Percentiles rank a stretch among this genome's conserved stretches.
These are phyloP conservation scores for Dryomyza anilis DNA, from an alignment of 2,888 invertebrate genomes.

Conservation along the genomic window DNA sequence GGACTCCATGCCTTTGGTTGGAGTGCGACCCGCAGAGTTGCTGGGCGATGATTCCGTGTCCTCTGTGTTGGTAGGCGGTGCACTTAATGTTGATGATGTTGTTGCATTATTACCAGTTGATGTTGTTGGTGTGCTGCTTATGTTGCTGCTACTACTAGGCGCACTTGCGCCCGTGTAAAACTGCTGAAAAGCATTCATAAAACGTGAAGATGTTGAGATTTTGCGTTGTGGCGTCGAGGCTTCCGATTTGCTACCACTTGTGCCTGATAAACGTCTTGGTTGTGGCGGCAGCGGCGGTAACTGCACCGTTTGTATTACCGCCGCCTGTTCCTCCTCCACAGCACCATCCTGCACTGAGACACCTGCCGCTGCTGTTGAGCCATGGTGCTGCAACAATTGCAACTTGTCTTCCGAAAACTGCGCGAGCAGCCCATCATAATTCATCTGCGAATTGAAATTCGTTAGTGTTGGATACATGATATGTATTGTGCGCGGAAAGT, in stretches of 20 bases:
- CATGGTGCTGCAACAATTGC: slow-evolving; percentile 41
- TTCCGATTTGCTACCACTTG: slow-evolving; percentile 33
- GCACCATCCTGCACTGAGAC: slow-evolving; percentile 44
- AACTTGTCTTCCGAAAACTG: slow-evolving; percentile 58
- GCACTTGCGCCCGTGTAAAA: slow-evolving; percentile 47
- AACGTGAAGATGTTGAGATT: slow-evolving; percentile 59
- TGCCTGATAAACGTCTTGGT: not conserved
- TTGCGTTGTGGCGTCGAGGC: slow-evolving; percentile 58
- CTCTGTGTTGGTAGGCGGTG: too few relatives aligned
- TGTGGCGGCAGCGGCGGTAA: too few relatives aligned
- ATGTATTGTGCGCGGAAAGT: too few relatives aligned
- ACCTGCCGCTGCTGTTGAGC: slow-evolving; percentile 28
- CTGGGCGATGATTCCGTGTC: slow-evolving; percentile 36
- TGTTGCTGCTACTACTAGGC: slow-evolving; percentile 28
- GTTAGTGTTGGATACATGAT: slow-evolving; percentile 28
- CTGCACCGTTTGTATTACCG: slow-evolving; percentile 49
- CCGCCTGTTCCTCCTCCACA: slow-evolving; percentile 52
- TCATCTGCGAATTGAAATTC: slow-evolving; percentile 51
- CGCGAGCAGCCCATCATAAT: slow-evolving; percentile 57
- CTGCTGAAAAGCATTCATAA: slow-evolving; percentile 59
- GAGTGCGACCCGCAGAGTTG: slow-evolving; percentile 53
- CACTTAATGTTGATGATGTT: not conserved
- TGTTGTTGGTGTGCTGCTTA: not conserved
- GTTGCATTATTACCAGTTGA: not conserved
- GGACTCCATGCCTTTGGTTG: slow-evolving; percentile 75